Percentiles rank a stretch among this genome's conserved stretches.
Evolutionary conservation across 1,140 invertebrate genomes (phyloP).

Genomic region (Macrobrachium rosenbergii): DNA sequence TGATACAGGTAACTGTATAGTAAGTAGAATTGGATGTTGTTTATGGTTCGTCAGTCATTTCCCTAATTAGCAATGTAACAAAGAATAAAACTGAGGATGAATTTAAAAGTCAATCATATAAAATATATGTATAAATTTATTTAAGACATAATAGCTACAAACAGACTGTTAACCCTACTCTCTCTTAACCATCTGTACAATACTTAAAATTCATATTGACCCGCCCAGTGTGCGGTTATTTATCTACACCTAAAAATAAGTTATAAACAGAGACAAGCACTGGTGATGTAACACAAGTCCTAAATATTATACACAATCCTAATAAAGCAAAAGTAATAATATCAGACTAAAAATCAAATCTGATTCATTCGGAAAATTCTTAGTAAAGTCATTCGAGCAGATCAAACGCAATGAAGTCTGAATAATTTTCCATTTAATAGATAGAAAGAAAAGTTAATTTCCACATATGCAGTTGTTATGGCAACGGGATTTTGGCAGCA

Average conservation of each 20-base stretch:
- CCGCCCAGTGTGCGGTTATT: slow-evolving; percentile 4
- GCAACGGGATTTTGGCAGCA: slow-evolving; percentile 48
- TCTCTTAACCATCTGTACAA: slow-evolving; percentile 58
- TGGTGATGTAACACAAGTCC: slow-evolving; percentile 44
- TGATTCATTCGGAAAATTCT: slow-evolving; percentile 44
- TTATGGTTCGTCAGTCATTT: too few relatives aligned
- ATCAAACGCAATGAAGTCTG: slow-evolving; percentile 42
- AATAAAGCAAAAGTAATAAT: slow-evolving; percentile 47
- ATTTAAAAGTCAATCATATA: not conserved
- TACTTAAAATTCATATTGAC: slow-evolving; percentile 23
- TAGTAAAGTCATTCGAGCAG: slow-evolving; percentile 42
- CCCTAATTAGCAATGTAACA: too few relatives aligned
- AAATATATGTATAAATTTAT: slow-evolving; percentile 63
- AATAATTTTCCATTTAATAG: slow-evolving; percentile 14
- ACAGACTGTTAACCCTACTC: slow-evolving; percentile 57
- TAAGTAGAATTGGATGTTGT: too few relatives aligned
- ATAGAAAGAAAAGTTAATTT: slow-evolving; percentile 3
- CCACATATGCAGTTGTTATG: slow-evolving; percentile 42
- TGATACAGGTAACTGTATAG: too few relatives aligned
- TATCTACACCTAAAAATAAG: slow-evolving; percentile 57
- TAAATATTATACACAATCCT: slow-evolving; percentile 59
- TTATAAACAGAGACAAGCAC: slow-evolving; percentile 60
- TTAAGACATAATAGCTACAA: slow-evolving; percentile 64
- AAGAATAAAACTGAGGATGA: too few relatives aligned
- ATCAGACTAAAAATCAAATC: slow-evolving; percentile 46